Percentiles rank a stretch among this genome's conserved stretches.
These are phyloP conservation scores for Lacerta agilis DNA, from an alignment of 2,797 vertebrate genomes.

Conservation along the genomic window DNA sequence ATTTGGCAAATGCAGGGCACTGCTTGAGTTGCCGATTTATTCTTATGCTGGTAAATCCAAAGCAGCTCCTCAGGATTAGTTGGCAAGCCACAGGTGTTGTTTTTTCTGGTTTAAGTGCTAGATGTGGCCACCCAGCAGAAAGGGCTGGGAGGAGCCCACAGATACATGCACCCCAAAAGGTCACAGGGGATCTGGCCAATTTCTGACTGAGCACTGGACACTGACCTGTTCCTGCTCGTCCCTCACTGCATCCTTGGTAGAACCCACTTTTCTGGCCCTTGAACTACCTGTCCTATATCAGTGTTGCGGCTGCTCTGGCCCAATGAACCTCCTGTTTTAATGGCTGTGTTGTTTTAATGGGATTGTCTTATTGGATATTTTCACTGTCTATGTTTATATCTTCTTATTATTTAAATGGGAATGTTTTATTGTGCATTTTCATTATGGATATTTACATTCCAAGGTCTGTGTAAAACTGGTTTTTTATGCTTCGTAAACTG, in stretches of 20 bases:
- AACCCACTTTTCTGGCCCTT: background rate
- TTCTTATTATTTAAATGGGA: too few species aligned
- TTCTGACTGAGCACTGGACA: background rate
- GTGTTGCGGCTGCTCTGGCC: background rate
- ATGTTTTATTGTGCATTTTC: too few species aligned
- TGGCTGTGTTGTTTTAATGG: too few species aligned
- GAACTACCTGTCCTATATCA: background rate
- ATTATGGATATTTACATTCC: too few species aligned
- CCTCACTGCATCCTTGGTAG: too few species aligned
- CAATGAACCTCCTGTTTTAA: too few species aligned
- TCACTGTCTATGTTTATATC: too few species aligned
- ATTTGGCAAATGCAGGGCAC: background rate
- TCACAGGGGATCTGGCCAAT: background rate
- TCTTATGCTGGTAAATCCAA: background rate
- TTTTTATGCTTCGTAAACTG: too few species aligned
- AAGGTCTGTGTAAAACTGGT: too few species aligned
- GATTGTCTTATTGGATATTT: too few species aligned
- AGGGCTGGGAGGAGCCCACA: background rate
- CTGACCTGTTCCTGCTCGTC: background rate
- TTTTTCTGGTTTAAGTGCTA: background rate
- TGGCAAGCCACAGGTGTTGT: background rate
- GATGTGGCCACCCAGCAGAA: background rate
- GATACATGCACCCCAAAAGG: background rate
- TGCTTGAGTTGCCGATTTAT: background rate
- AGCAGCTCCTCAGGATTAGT: background rate